Conservation (phyloP, 2,797 vertebrate genomes). For the Crotalus adamanteus region DNA sequence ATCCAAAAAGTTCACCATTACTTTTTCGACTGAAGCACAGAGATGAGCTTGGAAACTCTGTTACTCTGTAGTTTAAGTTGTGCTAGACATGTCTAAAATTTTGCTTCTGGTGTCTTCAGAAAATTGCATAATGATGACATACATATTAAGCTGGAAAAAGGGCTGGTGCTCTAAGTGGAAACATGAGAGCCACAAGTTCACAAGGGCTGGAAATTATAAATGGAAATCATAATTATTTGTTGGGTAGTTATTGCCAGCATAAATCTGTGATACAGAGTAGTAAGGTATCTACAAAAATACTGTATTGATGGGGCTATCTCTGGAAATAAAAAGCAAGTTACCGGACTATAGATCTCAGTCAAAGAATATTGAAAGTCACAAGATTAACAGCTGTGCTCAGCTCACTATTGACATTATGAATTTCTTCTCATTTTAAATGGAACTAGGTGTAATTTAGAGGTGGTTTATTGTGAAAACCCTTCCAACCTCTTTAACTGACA, state of each 20-base stretch:
- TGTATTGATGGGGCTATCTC: conserved; percentile 20
- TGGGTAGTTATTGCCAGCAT: conserved; percentile 22
- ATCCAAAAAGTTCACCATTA: background rate
- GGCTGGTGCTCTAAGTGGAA: background rate
- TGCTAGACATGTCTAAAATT: conserved; percentile 33
- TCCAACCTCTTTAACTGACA: background rate
- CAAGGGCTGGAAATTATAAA: conserved; percentile 29
- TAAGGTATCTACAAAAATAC: conserved; percentile 19
- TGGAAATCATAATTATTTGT: conserved; percentile 46
- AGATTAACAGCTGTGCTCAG: background rate
- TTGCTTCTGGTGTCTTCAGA: conserved; percentile 32
- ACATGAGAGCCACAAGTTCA: conserved; percentile 14
- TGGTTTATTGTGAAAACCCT: background rate
- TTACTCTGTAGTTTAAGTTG: conserved; percentile 41
- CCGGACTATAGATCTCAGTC: conserved; percentile 20
- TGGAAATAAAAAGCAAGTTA: conserved; percentile 32
- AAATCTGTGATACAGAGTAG: conserved; percentile 43
- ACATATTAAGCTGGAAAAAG: background rate
- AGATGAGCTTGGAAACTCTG: conserved; percentile 33
- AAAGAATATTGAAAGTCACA: background rate
- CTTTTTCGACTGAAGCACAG: background rate
- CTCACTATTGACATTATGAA: background rate
- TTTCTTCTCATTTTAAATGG: conserved; percentile 4
- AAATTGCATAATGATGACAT: conserved; percentile 35
- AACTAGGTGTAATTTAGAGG: background rate